A percentile compares a stretch with the other conserved stretches of the same genome.
These are phyloP conservation scores for Embidobia sp. DNA, from an alignment of 2,888 invertebrate species.

Conservation along the genomic window DNA sequence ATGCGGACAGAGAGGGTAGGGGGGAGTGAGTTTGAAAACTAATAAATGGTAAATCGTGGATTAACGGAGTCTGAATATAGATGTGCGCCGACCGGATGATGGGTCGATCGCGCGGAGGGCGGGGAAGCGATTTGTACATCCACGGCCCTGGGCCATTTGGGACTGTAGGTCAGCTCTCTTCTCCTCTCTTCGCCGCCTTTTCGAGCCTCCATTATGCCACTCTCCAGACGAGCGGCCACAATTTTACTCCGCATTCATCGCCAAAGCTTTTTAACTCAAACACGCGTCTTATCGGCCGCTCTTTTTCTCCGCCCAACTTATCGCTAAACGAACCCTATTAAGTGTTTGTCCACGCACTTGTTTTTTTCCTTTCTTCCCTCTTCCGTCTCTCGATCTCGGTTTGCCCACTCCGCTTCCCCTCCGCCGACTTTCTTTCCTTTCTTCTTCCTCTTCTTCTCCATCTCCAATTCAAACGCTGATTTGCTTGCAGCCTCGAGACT, in stretches of 20 bases:
- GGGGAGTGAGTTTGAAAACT: too few relatives aligned
- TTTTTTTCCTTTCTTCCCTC: neutral
- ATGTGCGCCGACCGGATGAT: conserved; percentile 52
- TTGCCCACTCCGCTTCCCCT: too few relatives aligned
- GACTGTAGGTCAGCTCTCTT: conserved; percentile 82
- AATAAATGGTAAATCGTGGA: conserved; percentile 49
- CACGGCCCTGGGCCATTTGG: conserved; percentile 81
- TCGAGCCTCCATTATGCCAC: conserved; percentile 77
- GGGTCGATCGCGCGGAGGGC: conserved; percentile 63
- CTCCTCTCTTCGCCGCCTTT: conserved; percentile 77
- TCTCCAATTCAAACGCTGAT: too few relatives aligned
- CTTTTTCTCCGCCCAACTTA: conserved; percentile 22
- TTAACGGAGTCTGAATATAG: too few relatives aligned
- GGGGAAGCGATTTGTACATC: conserved; percentile 79
- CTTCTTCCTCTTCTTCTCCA: too few relatives aligned
- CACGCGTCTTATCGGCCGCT: conserved; percentile 27
- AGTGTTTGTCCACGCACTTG: neutral
- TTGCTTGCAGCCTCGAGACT: neutral
- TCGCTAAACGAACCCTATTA: conserved; percentile 14
- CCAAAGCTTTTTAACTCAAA: conserved; percentile 48
- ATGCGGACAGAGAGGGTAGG: too few relatives aligned
- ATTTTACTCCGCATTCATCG: conserved; percentile 64
- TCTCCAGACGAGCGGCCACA: conserved; percentile 59
- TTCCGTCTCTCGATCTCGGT: too few relatives aligned
- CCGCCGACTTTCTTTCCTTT: too few relatives aligned